Conservation (phyloP, 2,888 invertebrate genomes). For the Athalia rosae region DNA sequence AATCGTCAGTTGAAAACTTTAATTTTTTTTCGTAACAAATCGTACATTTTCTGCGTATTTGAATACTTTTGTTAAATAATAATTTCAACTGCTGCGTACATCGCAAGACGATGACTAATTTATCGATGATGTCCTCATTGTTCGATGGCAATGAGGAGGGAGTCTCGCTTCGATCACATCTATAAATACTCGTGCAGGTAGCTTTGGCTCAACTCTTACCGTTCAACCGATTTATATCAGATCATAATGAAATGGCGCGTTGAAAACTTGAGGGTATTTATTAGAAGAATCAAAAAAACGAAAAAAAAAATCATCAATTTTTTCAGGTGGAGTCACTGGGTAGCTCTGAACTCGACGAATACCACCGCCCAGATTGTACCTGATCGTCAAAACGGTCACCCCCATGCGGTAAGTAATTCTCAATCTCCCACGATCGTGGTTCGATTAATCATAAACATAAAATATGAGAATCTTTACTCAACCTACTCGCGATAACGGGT, state of each 20-base stretch:
- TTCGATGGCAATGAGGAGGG: not conserved
- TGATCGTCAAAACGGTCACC: not conserved
- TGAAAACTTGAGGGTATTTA: too few species aligned
- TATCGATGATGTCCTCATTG: slow-evolving; percentile 21
- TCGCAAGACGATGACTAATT: slow-evolving; percentile 16
- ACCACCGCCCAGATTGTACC: not conserved
- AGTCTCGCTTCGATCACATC: slow-evolving; percentile 31
- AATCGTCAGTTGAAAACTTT: too few species aligned
- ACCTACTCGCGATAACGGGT: too few species aligned
- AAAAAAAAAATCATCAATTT: not conserved
- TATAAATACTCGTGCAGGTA: not conserved
- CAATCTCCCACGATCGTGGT: too few species aligned
- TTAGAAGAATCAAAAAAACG: not conserved
- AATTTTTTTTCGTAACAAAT: too few species aligned
- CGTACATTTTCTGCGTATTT: too few species aligned
- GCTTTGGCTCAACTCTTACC: not conserved
- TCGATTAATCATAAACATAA: too few species aligned
- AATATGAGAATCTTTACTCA: too few species aligned
- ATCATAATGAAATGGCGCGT: too few species aligned
- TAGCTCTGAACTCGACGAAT: slow-evolving; percentile 32
- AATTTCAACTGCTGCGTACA: not conserved
- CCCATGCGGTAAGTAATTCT: slow-evolving; percentile 23
- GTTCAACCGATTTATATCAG: not conserved
- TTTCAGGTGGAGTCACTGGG: slow-evolving; percentile 37
- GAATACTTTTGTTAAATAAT: not conserved